phyloP scores from a whole-genome alignment of 2,797 vertebrate genomes.

The Syngnathus rostellatus region DNA sequence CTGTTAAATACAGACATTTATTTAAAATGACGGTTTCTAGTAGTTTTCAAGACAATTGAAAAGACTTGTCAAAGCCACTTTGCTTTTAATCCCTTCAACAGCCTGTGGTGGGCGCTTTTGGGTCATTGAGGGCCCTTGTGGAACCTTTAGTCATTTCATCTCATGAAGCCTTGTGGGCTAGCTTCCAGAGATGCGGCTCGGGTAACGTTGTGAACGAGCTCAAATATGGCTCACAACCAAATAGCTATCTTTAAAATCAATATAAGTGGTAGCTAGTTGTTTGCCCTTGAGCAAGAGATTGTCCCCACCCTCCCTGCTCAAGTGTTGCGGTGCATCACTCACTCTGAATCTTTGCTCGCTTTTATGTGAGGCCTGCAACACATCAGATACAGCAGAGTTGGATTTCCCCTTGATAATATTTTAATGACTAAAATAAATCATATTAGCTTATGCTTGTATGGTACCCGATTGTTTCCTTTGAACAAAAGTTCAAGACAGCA shows the following conservation, averaged over 20 bases:
- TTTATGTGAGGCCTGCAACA: neutral
- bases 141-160: neutral
- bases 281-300: neutral
- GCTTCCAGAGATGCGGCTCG: neutral
- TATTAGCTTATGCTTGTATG: neutral
- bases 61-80: neutral
- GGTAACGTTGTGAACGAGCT: too few species aligned
- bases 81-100: conserved; percentile 14
- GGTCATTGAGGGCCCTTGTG: conserved; percentile 7
- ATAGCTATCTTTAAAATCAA: neutral
- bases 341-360: neutral
- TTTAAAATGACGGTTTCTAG: neutral
- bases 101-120: conserved; percentile 43
- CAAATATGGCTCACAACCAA: too few species aligned
- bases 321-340: neutral
- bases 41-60: conserved; percentile 2
- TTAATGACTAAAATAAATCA: neutral
- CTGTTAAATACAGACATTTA: conserved; percentile 41
- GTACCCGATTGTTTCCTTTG: neutral
- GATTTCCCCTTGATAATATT: neutral
- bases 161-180: too few species aligned
- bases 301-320: neutral
- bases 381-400: neutral
- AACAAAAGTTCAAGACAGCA: neutral
- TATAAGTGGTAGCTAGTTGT: neutral